A percentile compares a stretch with the other conserved stretches of the same genome.
Conservation (phyloP, 2,888 invertebrate genomes). For the Bombylius major region DNA sequence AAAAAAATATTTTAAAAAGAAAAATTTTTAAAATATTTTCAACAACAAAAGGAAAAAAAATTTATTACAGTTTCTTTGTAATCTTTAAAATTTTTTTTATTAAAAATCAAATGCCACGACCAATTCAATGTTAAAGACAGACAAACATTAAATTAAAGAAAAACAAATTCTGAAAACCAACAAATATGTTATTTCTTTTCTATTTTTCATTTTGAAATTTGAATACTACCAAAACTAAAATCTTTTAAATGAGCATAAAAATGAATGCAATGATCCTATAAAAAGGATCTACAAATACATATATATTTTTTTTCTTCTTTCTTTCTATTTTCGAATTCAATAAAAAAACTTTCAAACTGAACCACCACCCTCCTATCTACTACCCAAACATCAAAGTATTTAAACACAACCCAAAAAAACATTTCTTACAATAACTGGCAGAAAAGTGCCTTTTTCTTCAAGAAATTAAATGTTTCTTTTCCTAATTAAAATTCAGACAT, state of each 20-base stretch:
- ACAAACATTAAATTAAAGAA: not conserved
- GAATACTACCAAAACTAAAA: not conserved
- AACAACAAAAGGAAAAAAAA: too few relatives aligned
- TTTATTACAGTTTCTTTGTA: not conserved
- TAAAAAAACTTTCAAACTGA: not conserved
- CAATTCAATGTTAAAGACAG: not conserved
- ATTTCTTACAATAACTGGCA: not conserved
- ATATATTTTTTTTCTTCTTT: not conserved
- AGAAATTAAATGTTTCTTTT: conserved; percentile 9
- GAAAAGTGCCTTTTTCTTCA: conserved; percentile 1
- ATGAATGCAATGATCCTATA: not conserved
- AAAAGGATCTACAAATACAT: not conserved
- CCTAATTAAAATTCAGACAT: conserved; percentile 8
- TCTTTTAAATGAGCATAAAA: not conserved
- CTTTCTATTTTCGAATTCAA: not conserved
- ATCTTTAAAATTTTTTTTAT: not conserved
- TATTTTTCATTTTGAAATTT: not conserved
- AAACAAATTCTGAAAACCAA: not conserved
- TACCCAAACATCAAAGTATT: too few relatives aligned
- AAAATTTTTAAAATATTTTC: too few relatives aligned
- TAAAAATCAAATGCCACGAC: not conserved
- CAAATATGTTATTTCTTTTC: not conserved
- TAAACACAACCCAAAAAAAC: not conserved
- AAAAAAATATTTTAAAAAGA: too few relatives aligned
- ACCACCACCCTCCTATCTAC: too few relatives aligned